Base-by-base conservation (phyloP, 2,797 vertebrate genomes). In the Notoglanidium macrostoma region DNA sequence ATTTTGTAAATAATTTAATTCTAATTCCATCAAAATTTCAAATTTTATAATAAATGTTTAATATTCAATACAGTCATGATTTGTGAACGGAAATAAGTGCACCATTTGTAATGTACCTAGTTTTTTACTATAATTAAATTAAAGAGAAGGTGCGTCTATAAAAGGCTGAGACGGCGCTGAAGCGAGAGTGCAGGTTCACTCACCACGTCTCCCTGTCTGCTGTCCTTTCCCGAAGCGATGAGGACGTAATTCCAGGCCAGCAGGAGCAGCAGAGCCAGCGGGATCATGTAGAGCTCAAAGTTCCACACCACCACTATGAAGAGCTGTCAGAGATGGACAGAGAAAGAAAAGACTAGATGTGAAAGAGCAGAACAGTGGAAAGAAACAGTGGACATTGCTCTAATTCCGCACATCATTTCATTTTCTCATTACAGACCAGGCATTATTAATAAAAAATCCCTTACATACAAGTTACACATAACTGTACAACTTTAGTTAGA, bases 261-360 rank as follows among this genome's bases (percentile, higher is more conserved):
- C 44, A 97, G 96, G 88, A 98, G 93, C 93, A 99, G 93, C 93
- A 99, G 92, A 88, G 94, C 94, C 94, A 99, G 93, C 8, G 98
- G 98, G 93, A 99, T 96, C 98, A 99, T 98, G 93, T 98, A 99
- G 93, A 99, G 96, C 94, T 99, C 98, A 94, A 99, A 99, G 96
- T 99, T 99, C 98, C 98, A 99, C 89, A 99, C 97, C 72, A 98
- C 95, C 86, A 98, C 91, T 89, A 99, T 95, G 92, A 99, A 99
- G 93, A 99, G 94, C 98, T 99, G 87, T 61, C 70, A 86, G n/a
- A 87, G 92, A 93, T 88, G 93, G 84, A 91, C 86, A 84, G 80
- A 87, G 32, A 76, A 76, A 83, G 59, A 79, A 78, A 87, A 81
- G 84, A 17, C 67, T 15, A 82, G 26, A 54, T 51, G 76, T 79